Evolutionary conservation across 2,888 invertebrate species (phyloP), one percentile per base, ranked within the genome.

Genomic region (Argynnis bischoffii): DNA sequence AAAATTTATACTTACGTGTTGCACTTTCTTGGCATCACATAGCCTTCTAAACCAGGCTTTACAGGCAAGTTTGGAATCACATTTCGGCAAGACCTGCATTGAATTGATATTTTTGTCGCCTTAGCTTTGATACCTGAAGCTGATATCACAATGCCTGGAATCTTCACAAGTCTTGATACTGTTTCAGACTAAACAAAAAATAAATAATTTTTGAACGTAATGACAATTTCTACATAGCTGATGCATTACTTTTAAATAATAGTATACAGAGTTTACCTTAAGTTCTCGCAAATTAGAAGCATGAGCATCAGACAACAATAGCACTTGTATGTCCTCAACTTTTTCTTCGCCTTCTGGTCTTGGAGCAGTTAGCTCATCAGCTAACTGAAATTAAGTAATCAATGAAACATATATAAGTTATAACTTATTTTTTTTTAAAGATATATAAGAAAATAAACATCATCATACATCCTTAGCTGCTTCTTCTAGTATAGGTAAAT

Each of bases 31-130:
- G 99, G 99, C 89, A 99, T 92, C 0, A 97, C 95, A 91, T 98
- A 99, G 1, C 99, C 99, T 81, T 99, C 99, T 6, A 99, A 90
- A 0, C 99, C 99, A 8, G 99, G 98, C 82, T 97, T 98, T 0
- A 99, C 96, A 35, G 95, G 93, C 64, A 99, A 94, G 86, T 99
- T 98, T 0, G 97, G 95, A 69, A 99, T 95, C 5, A 97, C 94
- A 81, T 96, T 98, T 76, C 96, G 95, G 81, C 99, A 99, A 16
- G 97, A 96, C 46, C 99, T 95, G 82, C 99, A 99, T 90, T 99
- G 99, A 69, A 99, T 96, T 0, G 99, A 96, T 81, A 99, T 97
- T 80, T 95, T 96, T 0, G 97, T 98, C 0, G 99, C 99, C 87
- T 99, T 99, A 0, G 99, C 97, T 87, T 96, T 96, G 70, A 99